These are phyloP conservation scores for Temnopleurus reevesii DNA, from an alignment of 53 echinoderm and acorn worm species.

Conservation along the genomic window DNA sequence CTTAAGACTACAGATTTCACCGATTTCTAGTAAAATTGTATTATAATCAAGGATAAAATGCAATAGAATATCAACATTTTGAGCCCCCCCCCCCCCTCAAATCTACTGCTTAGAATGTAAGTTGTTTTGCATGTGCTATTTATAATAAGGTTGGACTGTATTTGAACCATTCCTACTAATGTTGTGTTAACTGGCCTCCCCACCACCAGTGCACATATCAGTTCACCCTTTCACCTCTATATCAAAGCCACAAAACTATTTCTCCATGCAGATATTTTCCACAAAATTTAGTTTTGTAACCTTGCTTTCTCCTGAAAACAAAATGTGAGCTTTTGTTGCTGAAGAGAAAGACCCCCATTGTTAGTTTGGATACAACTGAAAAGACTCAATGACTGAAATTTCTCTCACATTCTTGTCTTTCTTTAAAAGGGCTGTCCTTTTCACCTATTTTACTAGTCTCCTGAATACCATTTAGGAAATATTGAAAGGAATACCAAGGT, in stretches of 20 bases:
- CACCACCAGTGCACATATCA: not conserved
- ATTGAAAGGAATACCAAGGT: not conserved
- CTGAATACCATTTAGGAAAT: not conserved
- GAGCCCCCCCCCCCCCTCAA: too few relatives aligned
- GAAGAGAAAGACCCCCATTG: constrained; percentile 2
- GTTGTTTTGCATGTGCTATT: too few relatives aligned
- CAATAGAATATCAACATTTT: too few relatives aligned
- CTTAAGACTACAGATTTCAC: too few relatives aligned
- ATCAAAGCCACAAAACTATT: constrained; percentile 24
- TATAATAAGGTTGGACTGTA: too few relatives aligned
- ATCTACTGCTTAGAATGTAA: too few relatives aligned
- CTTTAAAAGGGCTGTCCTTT: not conserved
- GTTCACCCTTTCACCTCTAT: not conserved
- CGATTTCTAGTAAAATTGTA: too few relatives aligned
- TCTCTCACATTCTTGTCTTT: not conserved
- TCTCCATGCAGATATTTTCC: constrained; percentile 4
- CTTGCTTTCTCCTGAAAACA: not conserved
- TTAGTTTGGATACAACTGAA: not conserved
- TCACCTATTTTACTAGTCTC: not conserved
- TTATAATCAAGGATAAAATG: too few relatives aligned
- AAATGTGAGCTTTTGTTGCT: not conserved
- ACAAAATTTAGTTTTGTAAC: constrained; percentile 15
- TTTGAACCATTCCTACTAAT: not conserved
- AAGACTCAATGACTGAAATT: not conserved
- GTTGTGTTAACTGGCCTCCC: not conserved